Percentiles rank a stretch among this genome's conserved stretches.
phyloP scores from a whole-genome alignment of 2,888 invertebrate species.

The Ectemnius cavifrons region DNA sequence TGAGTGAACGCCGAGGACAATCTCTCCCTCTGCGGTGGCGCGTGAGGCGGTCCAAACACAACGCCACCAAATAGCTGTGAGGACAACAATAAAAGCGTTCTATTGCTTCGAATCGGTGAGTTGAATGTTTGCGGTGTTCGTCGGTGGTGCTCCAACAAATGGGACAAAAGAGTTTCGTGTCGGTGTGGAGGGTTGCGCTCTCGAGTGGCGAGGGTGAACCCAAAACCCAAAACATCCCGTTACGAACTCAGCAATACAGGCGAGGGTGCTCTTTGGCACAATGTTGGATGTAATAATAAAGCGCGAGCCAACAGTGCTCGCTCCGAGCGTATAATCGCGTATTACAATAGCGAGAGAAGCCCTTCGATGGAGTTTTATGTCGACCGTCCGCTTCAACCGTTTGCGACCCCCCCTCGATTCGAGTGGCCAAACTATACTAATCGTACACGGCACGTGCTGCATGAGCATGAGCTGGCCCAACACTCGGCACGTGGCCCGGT shows the following conservation, averaged over 20 bases:
- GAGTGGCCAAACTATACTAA: too few relatives aligned
- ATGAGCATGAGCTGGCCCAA: too few relatives aligned
- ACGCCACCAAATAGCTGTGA: slow-evolving; percentile 34
- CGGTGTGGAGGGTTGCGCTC: slow-evolving; percentile 28
- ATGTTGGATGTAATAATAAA: background rate
- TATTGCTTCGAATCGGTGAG: slow-evolving; percentile 16
- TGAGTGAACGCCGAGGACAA: slow-evolving; percentile 12
- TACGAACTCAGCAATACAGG: too few relatives aligned
- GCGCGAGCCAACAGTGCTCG: background rate
- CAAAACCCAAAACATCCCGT: too few relatives aligned
- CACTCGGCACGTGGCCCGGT: too few relatives aligned
- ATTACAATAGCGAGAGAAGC: too few relatives aligned
- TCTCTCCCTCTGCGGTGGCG: slow-evolving; percentile 29
- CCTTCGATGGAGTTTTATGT: too few relatives aligned
- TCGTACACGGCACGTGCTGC: too few relatives aligned
- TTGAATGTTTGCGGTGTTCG: slow-evolving; percentile 45
- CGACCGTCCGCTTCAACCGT: too few relatives aligned
- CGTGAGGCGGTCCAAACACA: slow-evolving; percentile 24
- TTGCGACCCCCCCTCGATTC: too few relatives aligned
- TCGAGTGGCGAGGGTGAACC: background rate
- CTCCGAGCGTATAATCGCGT: background rate
- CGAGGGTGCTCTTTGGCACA: slow-evolving; percentile 14
- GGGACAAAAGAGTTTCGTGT: slow-evolving; percentile 30
- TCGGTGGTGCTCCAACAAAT: slow-evolving; percentile 27
- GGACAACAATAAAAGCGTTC: slow-evolving; percentile 35